Percentiles rank a stretch among this genome's conserved stretches.
Conservation (phyloP, 2,797 vertebrate species). For the Sarcophilus harrisii region DNA sequence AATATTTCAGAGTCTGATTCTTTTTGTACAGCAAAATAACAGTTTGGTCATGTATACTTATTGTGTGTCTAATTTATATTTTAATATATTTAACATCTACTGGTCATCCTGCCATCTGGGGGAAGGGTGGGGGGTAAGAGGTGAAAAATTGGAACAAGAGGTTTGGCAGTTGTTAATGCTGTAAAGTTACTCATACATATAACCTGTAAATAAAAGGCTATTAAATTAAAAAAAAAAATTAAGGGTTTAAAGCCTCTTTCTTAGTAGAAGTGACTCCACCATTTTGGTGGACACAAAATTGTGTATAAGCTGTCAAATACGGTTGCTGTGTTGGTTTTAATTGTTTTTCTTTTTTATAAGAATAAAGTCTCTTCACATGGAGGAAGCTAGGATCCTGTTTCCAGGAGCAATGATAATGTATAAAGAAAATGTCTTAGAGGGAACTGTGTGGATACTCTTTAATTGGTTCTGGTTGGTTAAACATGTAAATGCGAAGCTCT, state of each 20-base stretch:
- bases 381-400: background rate
- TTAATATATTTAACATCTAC: too few relatives aligned
- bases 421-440: background rate
- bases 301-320: background rate
- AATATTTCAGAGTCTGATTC: too few relatives aligned
- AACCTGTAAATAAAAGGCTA: too few relatives aligned
- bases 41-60: too few relatives aligned
- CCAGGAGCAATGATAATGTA: background rate
- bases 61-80: too few relatives aligned
- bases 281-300: background rate
- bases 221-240: too few relatives aligned
- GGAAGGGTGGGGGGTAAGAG: too few relatives aligned
- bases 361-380: background rate
- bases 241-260: background rate
- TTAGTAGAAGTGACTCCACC: background rate
- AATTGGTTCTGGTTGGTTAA: background rate
- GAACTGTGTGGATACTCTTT: background rate
- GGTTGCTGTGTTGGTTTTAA: background rate
- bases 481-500: background rate
- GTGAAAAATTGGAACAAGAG: too few relatives aligned
- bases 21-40: too few relatives aligned
- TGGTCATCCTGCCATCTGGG: too few relatives aligned
- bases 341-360: background rate
- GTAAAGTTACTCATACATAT: too few relatives aligned
- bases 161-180: too few relatives aligned